Evolutionary conservation across 2,888 invertebrate species (phyloP).

Genomic region (Tridacna gigas): DNA sequence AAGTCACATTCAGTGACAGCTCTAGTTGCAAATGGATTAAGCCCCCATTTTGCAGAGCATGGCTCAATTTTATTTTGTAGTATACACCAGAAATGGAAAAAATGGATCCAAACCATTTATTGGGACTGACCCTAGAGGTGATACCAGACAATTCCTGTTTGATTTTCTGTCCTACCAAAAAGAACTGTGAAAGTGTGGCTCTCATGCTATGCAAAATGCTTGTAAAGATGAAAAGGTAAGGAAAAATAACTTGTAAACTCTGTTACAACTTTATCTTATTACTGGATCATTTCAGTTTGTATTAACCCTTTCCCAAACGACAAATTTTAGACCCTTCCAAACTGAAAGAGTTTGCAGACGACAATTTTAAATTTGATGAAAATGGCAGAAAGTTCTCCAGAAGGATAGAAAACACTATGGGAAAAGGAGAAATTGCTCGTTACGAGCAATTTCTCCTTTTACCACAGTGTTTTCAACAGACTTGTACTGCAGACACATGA

Average conservation of each 20-base stretch:
- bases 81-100: constrained; percentile 78
- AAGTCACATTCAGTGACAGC: too few relatives aligned
- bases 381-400: too few relatives aligned
- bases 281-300: too few relatives aligned
- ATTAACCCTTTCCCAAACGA: too few relatives aligned
- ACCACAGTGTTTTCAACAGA: background rate
- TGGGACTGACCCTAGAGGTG: constrained; percentile 92
- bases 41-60: too few relatives aligned
- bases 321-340: too few relatives aligned
- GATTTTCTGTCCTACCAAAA: constrained; percentile 96
- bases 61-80: constrained; percentile 67
- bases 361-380: too few relatives aligned
- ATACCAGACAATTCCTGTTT: constrained; percentile 92
- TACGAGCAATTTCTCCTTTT: background rate
- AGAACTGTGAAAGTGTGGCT: constrained; percentile 96
- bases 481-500: too few relatives aligned
- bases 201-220: constrained; percentile 90
- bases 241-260: background rate
- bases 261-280: too few relatives aligned
- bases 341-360: too few relatives aligned
- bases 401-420: background rate
- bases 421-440: background rate
- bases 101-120: constrained; percentile 92
- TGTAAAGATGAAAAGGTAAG: constrained; percentile 83
- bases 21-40: too few relatives aligned